Conservation (phyloP, 2,113 vertebrate genomes). For the Menura novaehollandiae region DNA sequence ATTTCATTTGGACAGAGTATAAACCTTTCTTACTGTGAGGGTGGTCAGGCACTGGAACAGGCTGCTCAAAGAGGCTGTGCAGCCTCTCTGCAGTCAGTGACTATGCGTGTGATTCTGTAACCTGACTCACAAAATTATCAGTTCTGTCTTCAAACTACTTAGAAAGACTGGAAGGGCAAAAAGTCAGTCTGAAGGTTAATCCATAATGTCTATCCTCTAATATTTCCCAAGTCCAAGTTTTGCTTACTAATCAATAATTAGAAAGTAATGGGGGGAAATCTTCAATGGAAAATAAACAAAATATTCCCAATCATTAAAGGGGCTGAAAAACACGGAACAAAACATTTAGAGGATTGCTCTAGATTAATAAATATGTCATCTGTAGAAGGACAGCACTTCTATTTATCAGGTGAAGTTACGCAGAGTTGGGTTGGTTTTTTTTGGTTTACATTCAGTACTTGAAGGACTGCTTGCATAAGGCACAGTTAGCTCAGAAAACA, state of each 20-base stretch:
- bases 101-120: background rate
- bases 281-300: background rate
- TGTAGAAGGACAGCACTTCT: background rate
- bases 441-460: background rate
- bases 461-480: background rate
- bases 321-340: background rate
- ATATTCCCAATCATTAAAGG: background rate
- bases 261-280: background rate
- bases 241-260: background rate
- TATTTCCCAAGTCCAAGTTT: background rate
- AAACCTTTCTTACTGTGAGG: background rate
- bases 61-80: background rate
- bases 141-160: background rate
- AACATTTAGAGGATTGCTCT: background rate
- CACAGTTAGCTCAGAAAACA: background rate
- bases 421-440: background rate
- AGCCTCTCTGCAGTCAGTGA: fast-evolving
- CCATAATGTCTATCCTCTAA: background rate
- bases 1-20: background rate
- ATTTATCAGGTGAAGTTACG: background rate
- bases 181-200: background rate
- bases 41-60: background rate
- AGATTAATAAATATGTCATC: background rate
- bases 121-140: background rate
- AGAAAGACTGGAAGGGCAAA: background rate